These are phyloP conservation scores for Cebidichthys violaceus DNA, from an alignment of 2,113 vertebrate species.

Conservation along the genomic window DNA sequence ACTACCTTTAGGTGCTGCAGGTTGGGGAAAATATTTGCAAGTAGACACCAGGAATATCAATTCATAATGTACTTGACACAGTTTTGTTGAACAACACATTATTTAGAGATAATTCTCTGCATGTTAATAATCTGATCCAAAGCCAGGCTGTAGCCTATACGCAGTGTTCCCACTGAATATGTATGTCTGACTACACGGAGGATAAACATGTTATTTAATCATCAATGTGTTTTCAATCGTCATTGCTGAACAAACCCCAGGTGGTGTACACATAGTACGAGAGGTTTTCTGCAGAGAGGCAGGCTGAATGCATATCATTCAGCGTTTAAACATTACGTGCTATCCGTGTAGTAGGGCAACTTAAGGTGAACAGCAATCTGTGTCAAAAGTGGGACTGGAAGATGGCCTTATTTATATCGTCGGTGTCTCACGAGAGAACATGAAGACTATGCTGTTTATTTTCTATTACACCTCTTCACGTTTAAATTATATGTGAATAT, in stretches of 20 bases:
- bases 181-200: conserved; percentile 68
- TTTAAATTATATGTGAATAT: background rate
- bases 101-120: conserved; percentile 79
- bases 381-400: conserved; percentile 57
- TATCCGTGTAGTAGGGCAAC: conserved; percentile 25
- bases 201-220: conserved; percentile 84
- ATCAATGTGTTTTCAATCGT: conserved; percentile 69
- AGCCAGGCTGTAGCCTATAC: conserved; percentile 76
- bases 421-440: conserved; percentile 8
- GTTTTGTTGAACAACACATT: conserved; percentile 82
- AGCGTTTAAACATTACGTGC: conserved; percentile 62
- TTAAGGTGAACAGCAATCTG: conserved; percentile 70
- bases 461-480: background rate
- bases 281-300: conserved; percentile 42
- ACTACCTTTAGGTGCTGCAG: conserved; percentile 37
- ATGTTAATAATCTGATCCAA: conserved; percentile 79
- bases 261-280: conserved; percentile 70
- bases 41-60: conserved; percentile 79
- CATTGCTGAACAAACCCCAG: conserved; percentile 73
- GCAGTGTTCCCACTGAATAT: conserved; percentile 84
- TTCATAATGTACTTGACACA: conserved; percentile 83
- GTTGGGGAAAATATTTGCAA: conserved; percentile 53
- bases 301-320: conserved; percentile 54
- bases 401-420: conserved; percentile 33
- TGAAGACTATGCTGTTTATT: conserved; percentile 6